phyloP scores from a whole-genome alignment of 1,140 invertebrate species.

The Macrobrachium nipponense region DNA sequence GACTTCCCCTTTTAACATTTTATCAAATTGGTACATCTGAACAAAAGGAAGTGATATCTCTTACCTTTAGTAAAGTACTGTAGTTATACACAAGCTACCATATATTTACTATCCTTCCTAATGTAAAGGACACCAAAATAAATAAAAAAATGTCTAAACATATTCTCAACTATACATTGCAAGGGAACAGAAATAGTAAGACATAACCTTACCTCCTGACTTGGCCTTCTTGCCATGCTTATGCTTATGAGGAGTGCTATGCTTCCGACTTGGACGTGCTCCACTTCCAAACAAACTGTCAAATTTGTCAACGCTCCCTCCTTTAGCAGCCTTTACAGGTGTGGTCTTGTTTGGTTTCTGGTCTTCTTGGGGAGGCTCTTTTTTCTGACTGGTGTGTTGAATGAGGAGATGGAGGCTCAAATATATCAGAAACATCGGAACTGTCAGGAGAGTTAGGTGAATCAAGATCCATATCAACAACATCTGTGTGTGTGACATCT shows the following conservation, averaged over 20 bases:
- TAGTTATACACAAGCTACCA: too few species aligned
- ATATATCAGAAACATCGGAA: slow-evolving; percentile 86
- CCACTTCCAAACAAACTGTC: slow-evolving; percentile 48
- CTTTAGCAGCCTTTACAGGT: slow-evolving; percentile 32
- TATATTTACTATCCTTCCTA: too few species aligned
- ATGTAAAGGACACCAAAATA: too few species aligned
- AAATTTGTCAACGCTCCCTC: slow-evolving; percentile 46
- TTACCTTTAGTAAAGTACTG: too few species aligned
- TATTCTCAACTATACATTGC: not conserved
- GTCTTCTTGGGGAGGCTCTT: slow-evolving; percentile 47
- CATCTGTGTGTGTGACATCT: slow-evolving; percentile 67
- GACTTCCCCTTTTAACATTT: too few species aligned
- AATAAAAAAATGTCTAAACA: too few species aligned
- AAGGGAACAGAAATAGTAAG: not conserved
- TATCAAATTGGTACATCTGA: too few species aligned
- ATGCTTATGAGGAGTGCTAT: slow-evolving; percentile 55
- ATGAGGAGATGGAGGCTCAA: slow-evolving; percentile 77
- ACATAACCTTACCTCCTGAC: slow-evolving; percentile 12
- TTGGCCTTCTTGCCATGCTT: slow-evolving; percentile 64
- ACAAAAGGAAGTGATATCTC: too few species aligned
- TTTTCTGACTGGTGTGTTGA: slow-evolving; percentile 66
- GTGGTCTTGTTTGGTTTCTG: slow-evolving; percentile 34
- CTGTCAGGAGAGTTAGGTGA: slow-evolving; percentile 74
- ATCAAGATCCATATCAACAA: slow-evolving; percentile 76
- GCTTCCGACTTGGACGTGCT: slow-evolving; percentile 54